Percentiles rank a stretch among this genome's conserved stretches.
Conservation (phyloP, 2,888 invertebrate genomes). For the Petrophora chlorosata region DNA sequence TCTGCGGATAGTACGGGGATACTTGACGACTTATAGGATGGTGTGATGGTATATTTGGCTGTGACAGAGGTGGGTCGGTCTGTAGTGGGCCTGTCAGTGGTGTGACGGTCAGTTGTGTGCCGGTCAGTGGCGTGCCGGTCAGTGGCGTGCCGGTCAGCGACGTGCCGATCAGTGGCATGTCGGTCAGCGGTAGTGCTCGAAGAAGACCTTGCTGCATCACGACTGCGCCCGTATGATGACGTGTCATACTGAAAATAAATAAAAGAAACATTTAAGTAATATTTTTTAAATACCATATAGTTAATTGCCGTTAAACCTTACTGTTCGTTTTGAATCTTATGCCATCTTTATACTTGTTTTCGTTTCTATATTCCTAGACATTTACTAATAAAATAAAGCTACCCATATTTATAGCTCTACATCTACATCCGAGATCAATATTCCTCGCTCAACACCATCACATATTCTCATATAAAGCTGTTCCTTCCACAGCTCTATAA, state of each 20-base stretch:
- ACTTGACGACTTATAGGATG: conserved; percentile 77
- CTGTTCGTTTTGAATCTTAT: background rate
- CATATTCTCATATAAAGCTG: conserved; percentile 58
- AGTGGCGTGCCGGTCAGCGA: conserved; percentile 55
- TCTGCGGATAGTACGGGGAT: conserved; percentile 70
- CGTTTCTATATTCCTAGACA: too few species aligned
- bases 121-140: conserved; percentile 72
- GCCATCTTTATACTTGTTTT: too few species aligned
- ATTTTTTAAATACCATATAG: too few species aligned
- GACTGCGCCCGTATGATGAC: conserved; percentile 65
- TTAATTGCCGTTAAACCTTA: background rate
- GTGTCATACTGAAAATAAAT: conserved; percentile 71
- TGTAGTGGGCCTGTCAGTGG: conserved; percentile 37
- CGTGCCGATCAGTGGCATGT: conserved; percentile 56
- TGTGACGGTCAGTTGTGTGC: too few species aligned
- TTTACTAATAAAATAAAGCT: too few species aligned
- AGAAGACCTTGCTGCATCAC: conserved; percentile 56
- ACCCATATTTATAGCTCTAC: too few species aligned
- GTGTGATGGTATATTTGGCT: conserved; percentile 71
- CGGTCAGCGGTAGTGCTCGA: conserved; percentile 45
- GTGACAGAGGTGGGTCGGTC: conserved; percentile 74
- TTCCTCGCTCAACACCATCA: conserved; percentile 63
- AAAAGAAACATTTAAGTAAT: too few species aligned
- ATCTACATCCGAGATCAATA: conserved; percentile 41
- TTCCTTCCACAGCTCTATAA: conserved; percentile 68